Percentiles rank a stretch among this genome's conserved stretches.
phyloP scores from a whole-genome alignment of 1,140 invertebrate genomes.

The Teleogryllus occipitalis region DNA sequence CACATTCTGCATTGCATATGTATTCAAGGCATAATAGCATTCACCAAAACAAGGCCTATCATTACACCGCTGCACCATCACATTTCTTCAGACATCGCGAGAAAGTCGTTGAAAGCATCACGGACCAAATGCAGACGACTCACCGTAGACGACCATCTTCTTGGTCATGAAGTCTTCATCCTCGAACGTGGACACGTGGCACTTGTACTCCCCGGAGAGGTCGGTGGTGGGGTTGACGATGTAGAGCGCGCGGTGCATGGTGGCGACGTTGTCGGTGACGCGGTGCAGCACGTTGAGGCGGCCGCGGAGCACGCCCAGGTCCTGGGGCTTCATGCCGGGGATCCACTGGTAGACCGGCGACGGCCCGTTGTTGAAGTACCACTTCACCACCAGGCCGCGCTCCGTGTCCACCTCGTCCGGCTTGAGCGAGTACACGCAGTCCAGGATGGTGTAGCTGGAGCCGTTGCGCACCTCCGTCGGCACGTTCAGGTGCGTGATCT shows the following conservation, averaged over 20 bases:
- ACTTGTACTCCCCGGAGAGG: slow-evolving; percentile 66
- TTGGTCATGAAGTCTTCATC: slow-evolving; percentile 56
- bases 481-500: slow-evolving; percentile 57
- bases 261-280: slow-evolving; percentile 53
- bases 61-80: no score
- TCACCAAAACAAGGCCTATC: no score
- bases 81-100: no score
- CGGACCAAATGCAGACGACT: slow-evolving; percentile 32
- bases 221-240: slow-evolving; percentile 62
- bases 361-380: slow-evolving; percentile 61
- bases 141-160: slow-evolving; percentile 68
- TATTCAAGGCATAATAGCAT: no score
- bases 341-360: slow-evolving; percentile 74
- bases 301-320: slow-evolving; percentile 49
- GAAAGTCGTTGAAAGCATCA: no score
- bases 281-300: slow-evolving; percentile 58
- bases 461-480: slow-evolving; percentile 57
- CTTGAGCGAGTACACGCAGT: slow-evolving; percentile 60
- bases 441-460: slow-evolving; percentile 54
- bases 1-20: no score
- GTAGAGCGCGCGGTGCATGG: slow-evolving; percentile 65
- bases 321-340: slow-evolving; percentile 47
- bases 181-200: slow-evolving; percentile 62
- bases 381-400: slow-evolving; percentile 64
- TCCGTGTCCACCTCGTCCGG: slow-evolving; percentile 34